Evolutionary conservation across 2,113 vertebrate species (phyloP).

Genomic region (Lophotis ruficrista): DNA sequence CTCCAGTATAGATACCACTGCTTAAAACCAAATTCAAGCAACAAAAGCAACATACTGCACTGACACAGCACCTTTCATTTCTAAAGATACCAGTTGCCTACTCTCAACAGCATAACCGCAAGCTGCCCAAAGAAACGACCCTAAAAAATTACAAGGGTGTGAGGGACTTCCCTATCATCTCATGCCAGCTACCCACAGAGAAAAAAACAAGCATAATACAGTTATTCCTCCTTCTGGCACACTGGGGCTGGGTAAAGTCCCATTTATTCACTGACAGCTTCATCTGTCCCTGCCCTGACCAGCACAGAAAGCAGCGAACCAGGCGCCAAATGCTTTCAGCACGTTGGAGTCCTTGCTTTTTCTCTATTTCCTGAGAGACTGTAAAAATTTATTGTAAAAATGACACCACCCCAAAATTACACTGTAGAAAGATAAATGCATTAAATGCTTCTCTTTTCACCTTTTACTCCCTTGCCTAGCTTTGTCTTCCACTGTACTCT

Average conservation of each 20-base stretch:
- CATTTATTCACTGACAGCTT: not conserved
- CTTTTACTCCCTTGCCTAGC: not conserved
- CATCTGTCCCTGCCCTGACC: not conserved
- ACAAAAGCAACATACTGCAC: not conserved
- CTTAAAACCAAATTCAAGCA: not conserved
- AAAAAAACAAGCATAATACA: rapidly evolving
- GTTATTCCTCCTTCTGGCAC: not conserved
- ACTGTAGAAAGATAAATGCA: not conserved
- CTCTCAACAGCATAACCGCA: not conserved
- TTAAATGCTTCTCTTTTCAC: not conserved
- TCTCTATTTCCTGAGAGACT: not conserved
- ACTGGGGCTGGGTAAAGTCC: not conserved
- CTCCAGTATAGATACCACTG: not conserved
- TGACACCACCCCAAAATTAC: not conserved
- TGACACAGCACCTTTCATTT: not conserved
- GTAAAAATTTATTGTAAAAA: not conserved
- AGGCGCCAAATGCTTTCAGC: not conserved
- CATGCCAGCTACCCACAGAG: not conserved
- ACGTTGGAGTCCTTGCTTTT: not conserved
- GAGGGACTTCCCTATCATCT: not conserved
- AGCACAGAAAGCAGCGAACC: not conserved
- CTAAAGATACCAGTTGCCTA: not conserved
- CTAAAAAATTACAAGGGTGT: not conserved
- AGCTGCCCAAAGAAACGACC: not conserved
- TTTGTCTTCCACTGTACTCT: not conserved